A percentile compares a stretch with the other conserved stretches of the same genome.
Evolutionary conservation across 2,797 vertebrate genomes (phyloP).

Genomic region (Chromis chromis): DNA sequence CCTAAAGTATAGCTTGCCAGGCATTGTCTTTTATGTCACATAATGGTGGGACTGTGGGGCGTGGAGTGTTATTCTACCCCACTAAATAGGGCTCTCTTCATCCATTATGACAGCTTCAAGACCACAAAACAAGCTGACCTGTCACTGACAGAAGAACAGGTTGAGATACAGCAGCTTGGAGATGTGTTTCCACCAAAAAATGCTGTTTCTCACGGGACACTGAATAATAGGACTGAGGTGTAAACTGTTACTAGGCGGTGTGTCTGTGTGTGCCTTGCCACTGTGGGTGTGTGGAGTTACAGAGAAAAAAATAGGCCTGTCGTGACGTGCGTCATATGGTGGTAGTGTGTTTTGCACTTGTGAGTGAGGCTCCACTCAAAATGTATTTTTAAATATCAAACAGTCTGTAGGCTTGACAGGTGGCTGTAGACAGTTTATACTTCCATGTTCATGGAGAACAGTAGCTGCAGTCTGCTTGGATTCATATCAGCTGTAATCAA

Average conservation of each 20-base stretch:
- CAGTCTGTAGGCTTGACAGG: conserved; percentile 53
- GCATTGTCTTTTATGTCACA: conserved; percentile 26
- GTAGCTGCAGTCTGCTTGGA: conserved; percentile 30
- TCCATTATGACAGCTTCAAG: conserved; percentile 41
- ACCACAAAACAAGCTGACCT: conserved; percentile 31
- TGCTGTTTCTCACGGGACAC: conserved; percentile 38
- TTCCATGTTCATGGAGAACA: conserved; percentile 15
- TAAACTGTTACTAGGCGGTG: conserved; percentile 33
- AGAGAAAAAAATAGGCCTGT: conserved; percentile 22
- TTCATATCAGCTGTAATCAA: conserved; percentile 19
- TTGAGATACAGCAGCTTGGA: conserved; percentile 43
- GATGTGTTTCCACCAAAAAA: conserved; percentile 38
- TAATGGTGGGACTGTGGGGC: conserved; percentile 25
- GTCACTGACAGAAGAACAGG: conserved; percentile 37
- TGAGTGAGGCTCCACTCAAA: conserved; percentile 67
- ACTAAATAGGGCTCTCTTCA: conserved; percentile 40
- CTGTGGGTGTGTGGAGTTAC: conserved; percentile 27
- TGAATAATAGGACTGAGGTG: conserved; percentile 39
- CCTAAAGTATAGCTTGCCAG: conserved; percentile 5
- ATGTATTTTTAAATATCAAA: conserved; percentile 70
- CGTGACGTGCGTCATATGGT: conserved; percentile 61
- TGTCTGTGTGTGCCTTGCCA: conserved; percentile 21
- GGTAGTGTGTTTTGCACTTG: conserved; percentile 70
- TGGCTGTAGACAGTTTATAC: conserved; percentile 37
- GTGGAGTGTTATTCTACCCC: conserved; percentile 26